Percentiles rank a stretch among this genome's conserved stretches.
Evolutionary conservation across 1,140 invertebrate species (phyloP).

Genomic region (Onthophagus taurus): DNA sequence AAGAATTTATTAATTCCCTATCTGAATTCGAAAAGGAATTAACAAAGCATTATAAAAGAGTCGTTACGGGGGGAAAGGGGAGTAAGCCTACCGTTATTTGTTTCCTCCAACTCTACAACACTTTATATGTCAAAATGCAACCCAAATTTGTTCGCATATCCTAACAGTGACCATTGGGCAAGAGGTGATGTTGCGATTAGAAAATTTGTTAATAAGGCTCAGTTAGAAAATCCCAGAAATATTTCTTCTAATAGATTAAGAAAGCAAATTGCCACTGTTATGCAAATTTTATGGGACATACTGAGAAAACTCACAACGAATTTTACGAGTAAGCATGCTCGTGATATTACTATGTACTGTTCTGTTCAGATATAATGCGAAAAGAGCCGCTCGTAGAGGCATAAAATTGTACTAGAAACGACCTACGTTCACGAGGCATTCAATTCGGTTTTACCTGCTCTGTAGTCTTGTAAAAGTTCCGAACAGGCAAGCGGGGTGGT

Average conservation of each 20-base stretch:
- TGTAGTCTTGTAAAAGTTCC: no score
- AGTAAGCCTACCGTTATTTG: constrained; percentile 20
- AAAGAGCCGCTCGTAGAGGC: no score
- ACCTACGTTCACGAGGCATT: no score
- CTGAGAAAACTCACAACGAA: constrained; percentile 15
- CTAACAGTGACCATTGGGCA: constrained; percentile 18
- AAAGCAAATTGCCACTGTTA: constrained; percentile 23
- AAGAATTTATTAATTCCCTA: constrained; percentile 4
- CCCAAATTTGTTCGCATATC: constrained; percentile 13
- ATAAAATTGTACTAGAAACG: no score
- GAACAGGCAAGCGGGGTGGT: no score
- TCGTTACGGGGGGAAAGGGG: constrained; percentile 22
- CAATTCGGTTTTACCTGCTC: no score
- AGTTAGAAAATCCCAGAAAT: constrained; percentile 15
- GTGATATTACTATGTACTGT: no score
- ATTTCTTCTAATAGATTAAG: constrained; percentile 12
- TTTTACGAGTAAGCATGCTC: constrained; percentile 18
- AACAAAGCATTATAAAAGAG: constrained; percentile 18
- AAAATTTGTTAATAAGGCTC: constrained; percentile 14
- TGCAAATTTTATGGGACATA: constrained; percentile 19
- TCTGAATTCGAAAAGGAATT: constrained; percentile 10
- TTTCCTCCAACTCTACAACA: constrained; percentile 16
- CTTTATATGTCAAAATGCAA: constrained; percentile 13
- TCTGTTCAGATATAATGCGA: no score
- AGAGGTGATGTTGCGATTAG: constrained; percentile 19